Base-by-base conservation (phyloP, 2,113 vertebrate species). In the Fregata magnificens region DNA sequence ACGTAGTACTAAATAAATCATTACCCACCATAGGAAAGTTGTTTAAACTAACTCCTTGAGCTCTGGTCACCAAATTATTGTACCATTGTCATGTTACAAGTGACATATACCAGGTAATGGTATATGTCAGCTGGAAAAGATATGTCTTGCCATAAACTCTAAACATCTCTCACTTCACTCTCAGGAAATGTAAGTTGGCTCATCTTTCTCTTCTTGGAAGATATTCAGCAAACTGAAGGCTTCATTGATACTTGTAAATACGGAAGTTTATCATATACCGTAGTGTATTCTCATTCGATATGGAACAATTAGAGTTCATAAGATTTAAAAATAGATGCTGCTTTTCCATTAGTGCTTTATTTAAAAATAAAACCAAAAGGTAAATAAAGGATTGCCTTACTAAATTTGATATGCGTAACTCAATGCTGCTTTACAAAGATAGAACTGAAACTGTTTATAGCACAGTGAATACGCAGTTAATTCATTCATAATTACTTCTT, bases 61-160 rank as follows among this genome's bases (percentile, higher is more conserved):
- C 93, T 98, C 98, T 98, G 98, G 95, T 85, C 63, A 96, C 96
- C 87, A 97, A 96, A 98, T 98, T 98, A 98, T 98, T 98, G 94
- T 98, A 98, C 98, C 95, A 92, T 99, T 99, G 95, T 95, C 89
- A 28, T 93, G 71, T 96, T 96, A 90, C 95, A 93, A 93, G 84
- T 96, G 95, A 93, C 94, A 96, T 96, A 94, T 91, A 99, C 98
- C 99, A 99, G 98, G 98, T 99, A 99, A 99, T 98, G 98, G 98
- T 98, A 97, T 98, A 98, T 98, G 99, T 99, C 99, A 99, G 99
- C 98, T 99, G 99, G 98, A 98, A 98, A 97, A 98, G 97, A 98
- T 98, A 98, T 95, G 97, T 97, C 98, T 98, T 97, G 94, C 97
- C 96, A 97, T 98, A 98, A 98, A 98, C 98, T 96, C 98, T 98